Evolutionary conservation across 2,113 vertebrate species (phyloP).

Genomic region (Australoheros scitulus): DNA sequence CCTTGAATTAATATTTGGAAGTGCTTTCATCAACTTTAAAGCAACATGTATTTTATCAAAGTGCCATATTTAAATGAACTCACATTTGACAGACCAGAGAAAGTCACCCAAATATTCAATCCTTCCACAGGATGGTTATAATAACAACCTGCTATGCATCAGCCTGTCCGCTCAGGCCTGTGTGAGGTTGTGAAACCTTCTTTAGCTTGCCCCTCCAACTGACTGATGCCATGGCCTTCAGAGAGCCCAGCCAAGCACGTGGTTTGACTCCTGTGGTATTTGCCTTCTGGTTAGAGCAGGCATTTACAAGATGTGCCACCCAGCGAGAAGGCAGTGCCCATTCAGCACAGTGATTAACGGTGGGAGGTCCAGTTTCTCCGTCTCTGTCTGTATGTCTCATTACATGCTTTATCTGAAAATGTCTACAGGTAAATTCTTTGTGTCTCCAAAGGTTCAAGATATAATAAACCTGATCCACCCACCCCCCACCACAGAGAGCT

Average conservation of each 20-base stretch:
- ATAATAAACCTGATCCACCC: background rate
- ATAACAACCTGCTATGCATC: slow-evolving; percentile 37
- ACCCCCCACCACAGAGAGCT: background rate
- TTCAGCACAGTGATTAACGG: slow-evolving; percentile 53
- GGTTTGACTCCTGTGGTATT: slow-evolving; percentile 55
- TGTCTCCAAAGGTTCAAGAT: background rate
- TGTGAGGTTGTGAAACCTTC: slow-evolving; percentile 35
- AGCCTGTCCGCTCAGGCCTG: slow-evolving; percentile 11
- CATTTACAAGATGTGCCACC: slow-evolving; percentile 65
- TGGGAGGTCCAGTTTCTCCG: slow-evolving; percentile 57
- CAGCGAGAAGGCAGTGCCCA: slow-evolving; percentile 53
- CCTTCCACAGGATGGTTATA: slow-evolving; percentile 4
- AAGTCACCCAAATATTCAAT: slow-evolving; percentile 2
- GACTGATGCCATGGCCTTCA: slow-evolving; percentile 45
- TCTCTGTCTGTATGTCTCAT: slow-evolving; percentile 2
- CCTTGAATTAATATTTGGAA: slow-evolving; percentile 10
- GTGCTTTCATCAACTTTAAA: background rate
- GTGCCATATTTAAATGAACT: slow-evolving; percentile 5
- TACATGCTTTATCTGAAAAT: slow-evolving; percentile 9
- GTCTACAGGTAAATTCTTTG: background rate
- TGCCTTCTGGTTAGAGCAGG: slow-evolving; percentile 54
- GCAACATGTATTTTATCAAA: background rate
- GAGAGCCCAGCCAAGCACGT: slow-evolving; percentile 40
- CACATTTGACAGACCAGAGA: slow-evolving; percentile 14
- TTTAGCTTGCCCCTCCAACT: background rate